Percentiles rank a stretch among this genome's conserved stretches.
Conservation (phyloP, 2,888 invertebrate genomes). For the Dynastes tityus region DNA sequence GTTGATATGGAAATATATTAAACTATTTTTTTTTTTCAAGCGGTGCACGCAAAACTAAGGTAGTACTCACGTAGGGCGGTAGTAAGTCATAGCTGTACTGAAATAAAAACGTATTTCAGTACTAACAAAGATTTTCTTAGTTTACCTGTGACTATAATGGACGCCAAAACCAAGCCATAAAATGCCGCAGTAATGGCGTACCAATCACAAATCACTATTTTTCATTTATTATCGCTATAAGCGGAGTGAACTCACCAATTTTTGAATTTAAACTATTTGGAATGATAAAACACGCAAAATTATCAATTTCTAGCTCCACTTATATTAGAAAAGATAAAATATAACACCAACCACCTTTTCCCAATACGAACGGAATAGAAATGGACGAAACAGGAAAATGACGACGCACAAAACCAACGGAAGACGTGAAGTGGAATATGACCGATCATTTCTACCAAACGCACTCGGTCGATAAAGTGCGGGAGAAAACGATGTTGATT, state of each 20-base stretch:
- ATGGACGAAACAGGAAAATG: conserved; percentile 12
- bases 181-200: conserved; percentile 44
- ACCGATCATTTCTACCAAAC: background rate
- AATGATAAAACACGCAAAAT: background rate
- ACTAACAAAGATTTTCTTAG: conserved; percentile 29
- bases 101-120: conserved; percentile 60
- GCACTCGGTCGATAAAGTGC: no score
- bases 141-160: conserved; percentile 19
- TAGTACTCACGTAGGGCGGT: conserved; percentile 64
- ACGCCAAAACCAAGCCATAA: conserved; percentile 33
- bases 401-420: background rate
- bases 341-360: background rate
- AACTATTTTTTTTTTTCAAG: conserved; percentile 9
- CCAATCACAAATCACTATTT: background rate
- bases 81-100: conserved; percentile 66
- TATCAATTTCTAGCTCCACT: background rate
- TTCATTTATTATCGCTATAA: background rate
- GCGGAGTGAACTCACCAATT: conserved; percentile 25
- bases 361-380: background rate
- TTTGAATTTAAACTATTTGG: background rate
- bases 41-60: conserved; percentile 8
- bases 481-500: background rate
- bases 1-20: conserved; percentile 23
- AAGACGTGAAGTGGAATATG: background rate
- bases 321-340: background rate